phyloP scores from a whole-genome alignment of 2,113 vertebrate species.

The Cheirogaleus medius region DNA sequence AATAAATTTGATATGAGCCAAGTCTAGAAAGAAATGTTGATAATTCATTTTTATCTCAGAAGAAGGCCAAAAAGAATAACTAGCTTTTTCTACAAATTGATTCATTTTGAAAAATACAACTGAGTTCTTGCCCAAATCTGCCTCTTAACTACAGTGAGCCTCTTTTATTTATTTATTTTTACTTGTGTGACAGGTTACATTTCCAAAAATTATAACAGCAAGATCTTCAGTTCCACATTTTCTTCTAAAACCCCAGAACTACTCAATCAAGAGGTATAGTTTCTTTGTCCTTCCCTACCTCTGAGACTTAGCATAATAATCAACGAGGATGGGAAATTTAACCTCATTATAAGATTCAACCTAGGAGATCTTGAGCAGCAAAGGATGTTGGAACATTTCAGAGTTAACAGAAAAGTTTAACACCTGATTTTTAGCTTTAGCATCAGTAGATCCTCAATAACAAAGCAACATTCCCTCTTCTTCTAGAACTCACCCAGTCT shows the following conservation, averaged over 20 bases:
- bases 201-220: background rate
- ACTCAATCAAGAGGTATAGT: background rate
- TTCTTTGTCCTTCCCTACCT: background rate
- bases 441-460: background rate
- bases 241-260: background rate
- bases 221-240: background rate
- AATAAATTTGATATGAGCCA: background rate
- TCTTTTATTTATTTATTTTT: background rate
- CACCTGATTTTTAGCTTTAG: background rate
- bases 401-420: background rate
- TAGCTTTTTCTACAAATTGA: conserved; percentile 32
- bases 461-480: background rate
- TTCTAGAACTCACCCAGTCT: conserved; percentile 23
- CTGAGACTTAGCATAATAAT: background rate
- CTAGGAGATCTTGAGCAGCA: background rate
- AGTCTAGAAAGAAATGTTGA: conserved; percentile 1
- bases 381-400: background rate
- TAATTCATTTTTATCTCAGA: background rate
- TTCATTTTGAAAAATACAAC: conserved; percentile 24
- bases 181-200: background rate
- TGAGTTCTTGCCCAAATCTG: background rate
- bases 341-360: background rate
- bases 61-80: background rate
- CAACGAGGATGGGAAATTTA: background rate
- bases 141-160: background rate